Evolutionary conservation across 2,113 vertebrate species (phyloP), one percentile per base, ranked within the genome.

Genomic region (Cyprinodon tularosa): DNA sequence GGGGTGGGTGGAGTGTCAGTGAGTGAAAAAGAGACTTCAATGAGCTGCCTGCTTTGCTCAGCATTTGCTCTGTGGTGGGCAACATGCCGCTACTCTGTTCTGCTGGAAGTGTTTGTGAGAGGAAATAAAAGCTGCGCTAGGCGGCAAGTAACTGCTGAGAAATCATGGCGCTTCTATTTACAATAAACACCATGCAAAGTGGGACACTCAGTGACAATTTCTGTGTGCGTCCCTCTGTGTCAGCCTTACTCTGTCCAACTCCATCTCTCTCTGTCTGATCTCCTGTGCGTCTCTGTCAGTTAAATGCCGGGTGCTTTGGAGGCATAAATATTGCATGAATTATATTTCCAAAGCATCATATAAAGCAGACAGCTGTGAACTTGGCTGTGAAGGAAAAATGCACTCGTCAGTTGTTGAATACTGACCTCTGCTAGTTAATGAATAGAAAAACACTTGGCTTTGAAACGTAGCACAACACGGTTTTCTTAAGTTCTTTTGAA

Each of bases 31-130:
- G 76, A 47, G 75, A 79, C 86, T 85, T 85, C 68, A 82, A 85
- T 85, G 82, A 85, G 83, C 71, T 75, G 78, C 77, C 84, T 40
- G 38, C 71, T 85, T 89, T 88, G 80, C 81, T 84, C 82, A 71
- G 77, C 71, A 29, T 78, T 72, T 86, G 78, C 86, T 84, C 75
- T 39, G 83, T 39, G 64, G 69, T 70, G 17, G 78, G 72, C 85
- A 42, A 82, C 86, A 87, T 61, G 50, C 81, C 81, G 89, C 80
- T 88, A 63, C 76, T 69, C 73, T 79, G 84, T 82, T 83, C 80
- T 74, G 80, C 76, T 86, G 81, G 70, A 88, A 82, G 71, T 81
- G 83, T 91, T 87, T 86, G 82, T 59, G 71, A 62, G 66, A 71
- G 75, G 73, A 76, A 87, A 86, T 80, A 76, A 86, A 88, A 83